Conservation (phyloP, 2,888 invertebrate species). For the Augiades crinisus region DNA sequence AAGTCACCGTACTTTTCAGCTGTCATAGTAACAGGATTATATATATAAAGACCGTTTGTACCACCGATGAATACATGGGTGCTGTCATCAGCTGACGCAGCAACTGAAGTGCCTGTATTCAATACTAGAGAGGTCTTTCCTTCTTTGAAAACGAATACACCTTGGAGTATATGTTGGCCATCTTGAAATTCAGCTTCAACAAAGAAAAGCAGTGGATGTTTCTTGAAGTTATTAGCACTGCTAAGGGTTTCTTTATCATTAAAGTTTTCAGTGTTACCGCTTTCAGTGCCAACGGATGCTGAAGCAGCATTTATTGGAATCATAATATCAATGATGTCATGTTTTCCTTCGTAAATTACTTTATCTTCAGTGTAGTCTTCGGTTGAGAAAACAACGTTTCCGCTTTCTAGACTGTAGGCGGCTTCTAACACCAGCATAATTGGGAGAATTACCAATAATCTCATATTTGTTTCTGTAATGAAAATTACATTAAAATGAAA, state of each 20-base stretch:
- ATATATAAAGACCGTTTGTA: constrained; percentile 34
- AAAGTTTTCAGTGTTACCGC: constrained; percentile 8
- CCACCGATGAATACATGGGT: constrained; percentile 31
- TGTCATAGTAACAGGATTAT: constrained; percentile 28
- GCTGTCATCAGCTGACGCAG: constrained; percentile 29
- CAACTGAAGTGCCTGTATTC: constrained; percentile 31
- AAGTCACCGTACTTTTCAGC: constrained; percentile 41
- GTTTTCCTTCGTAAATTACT: no score
- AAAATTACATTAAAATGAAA: no score
- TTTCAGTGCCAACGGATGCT: constrained; percentile 36
- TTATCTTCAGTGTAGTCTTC: no score
- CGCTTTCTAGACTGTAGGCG: no score
- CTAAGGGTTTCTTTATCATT: no score
- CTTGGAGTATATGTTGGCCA: constrained; percentile 35
- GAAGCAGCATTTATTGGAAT: constrained; percentile 44
- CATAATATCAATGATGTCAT: constrained; percentile 44
- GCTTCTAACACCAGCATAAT: no score
- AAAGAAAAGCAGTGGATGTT: constrained; percentile 39
- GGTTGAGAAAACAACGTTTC: no score
- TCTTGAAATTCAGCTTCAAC: constrained; percentile 41
- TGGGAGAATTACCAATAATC: no score
- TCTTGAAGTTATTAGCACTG: no score
- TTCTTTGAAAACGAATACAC: constrained; percentile 30
- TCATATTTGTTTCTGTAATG: no score
- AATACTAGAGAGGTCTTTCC: constrained; percentile 31